Conservation (phyloP, 2,888 invertebrate genomes). For the Venusia cambrica region DNA sequence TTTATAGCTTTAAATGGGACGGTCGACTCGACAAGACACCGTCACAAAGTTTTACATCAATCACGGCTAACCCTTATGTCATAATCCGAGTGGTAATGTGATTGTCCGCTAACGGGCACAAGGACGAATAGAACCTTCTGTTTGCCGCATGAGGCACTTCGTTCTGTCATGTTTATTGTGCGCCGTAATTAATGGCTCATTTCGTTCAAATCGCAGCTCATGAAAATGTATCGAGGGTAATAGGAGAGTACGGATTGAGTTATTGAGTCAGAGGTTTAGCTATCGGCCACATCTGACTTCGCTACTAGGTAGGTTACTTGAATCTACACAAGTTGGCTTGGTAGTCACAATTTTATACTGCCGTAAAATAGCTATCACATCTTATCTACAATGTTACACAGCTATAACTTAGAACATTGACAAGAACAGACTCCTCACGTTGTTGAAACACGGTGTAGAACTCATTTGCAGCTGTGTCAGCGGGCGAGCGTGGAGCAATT, state of each 20-base stretch:
- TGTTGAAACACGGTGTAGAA: slow-evolving; percentile 48
- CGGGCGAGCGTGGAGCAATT: slow-evolving; percentile 63
- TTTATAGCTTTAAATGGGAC: slow-evolving; percentile 3
- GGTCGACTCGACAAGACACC: slow-evolving; percentile 5
- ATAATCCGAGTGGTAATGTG: slow-evolving; percentile 55
- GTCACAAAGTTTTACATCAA: slow-evolving; percentile 16
- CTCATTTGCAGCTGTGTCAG: slow-evolving; percentile 60
- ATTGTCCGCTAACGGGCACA: slow-evolving; percentile 64
- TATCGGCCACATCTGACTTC: too few relatives aligned
- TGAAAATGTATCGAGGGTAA: slow-evolving; percentile 8
- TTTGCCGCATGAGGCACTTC: slow-evolving; percentile 43
- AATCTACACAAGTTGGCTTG: too few relatives aligned
- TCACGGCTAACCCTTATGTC: slow-evolving; percentile 35
- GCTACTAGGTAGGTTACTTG: too few relatives aligned
- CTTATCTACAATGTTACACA: slow-evolving; percentile 33
- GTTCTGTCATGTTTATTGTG: slow-evolving; percentile 39
- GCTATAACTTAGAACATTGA: slow-evolving; percentile 42
- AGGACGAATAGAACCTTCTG: slow-evolving; percentile 55
- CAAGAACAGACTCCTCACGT: slow-evolving; percentile 49
- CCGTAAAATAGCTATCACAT: slow-evolving; percentile 29
- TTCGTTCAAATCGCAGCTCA: slow-evolving; percentile 16
- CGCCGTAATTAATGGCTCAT: slow-evolving; percentile 23
- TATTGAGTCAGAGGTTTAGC: too few relatives aligned
- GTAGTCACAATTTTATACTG: too few relatives aligned
- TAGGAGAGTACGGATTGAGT: background rate